A percentile compares a stretch with the other conserved stretches of the same genome.
These are phyloP conservation scores for Martes martes DNA, from an alignment of 2,113 vertebrate genomes.

Conservation along the genomic window DNA sequence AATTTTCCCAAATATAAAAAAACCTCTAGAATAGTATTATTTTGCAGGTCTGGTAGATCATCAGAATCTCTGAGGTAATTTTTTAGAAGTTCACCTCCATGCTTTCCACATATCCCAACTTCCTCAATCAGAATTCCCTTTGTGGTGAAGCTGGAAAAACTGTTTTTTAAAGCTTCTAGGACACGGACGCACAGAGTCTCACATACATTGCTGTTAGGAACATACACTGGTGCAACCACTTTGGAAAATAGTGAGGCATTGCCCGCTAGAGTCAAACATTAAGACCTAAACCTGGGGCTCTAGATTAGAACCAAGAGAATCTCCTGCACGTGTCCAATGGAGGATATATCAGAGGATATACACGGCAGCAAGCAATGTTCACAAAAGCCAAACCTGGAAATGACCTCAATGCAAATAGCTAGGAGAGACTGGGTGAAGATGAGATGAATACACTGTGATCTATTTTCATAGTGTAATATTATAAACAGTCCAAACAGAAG, in stretches of 20 bases:
- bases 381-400: not conserved
- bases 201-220: not conserved
- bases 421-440: not conserved
- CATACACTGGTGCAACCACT: not conserved
- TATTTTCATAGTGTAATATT: not conserved
- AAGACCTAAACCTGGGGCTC: not conserved
- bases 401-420: not conserved
- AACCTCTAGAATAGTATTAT: not conserved
- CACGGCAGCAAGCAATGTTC: not conserved
- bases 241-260: not conserved
- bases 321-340: not conserved
- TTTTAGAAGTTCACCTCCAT: not conserved
- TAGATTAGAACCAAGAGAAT: not conserved
- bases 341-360: not conserved
- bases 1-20: not conserved
- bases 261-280: not conserved
- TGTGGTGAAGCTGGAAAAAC: not conserved
- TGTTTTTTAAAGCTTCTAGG: not conserved
- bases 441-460: not conserved
- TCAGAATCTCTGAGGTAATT: not conserved
- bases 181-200: not conserved
- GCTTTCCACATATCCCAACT: not conserved
- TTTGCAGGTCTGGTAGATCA: not conserved
- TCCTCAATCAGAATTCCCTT: not conserved
- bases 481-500: conserved; percentile 3